Evolutionary conservation across 2,888 invertebrate species (phyloP).

Genomic region (Hirtodrosophila cameraria): DNA sequence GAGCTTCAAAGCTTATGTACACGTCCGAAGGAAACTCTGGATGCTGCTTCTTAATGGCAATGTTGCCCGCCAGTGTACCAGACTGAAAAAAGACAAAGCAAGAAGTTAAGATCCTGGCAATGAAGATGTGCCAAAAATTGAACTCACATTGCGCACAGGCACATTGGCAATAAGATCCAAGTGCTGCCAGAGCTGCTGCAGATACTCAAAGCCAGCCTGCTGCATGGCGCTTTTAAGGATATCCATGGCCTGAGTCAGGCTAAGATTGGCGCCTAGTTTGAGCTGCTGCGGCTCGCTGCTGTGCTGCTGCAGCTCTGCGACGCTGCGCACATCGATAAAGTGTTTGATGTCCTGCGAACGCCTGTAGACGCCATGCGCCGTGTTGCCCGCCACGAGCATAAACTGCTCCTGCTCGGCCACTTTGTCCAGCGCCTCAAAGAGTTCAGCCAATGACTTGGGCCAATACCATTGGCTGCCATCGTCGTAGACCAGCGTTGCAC

Average conservation of each 20-base stretch:
- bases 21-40: conserved; percentile 90
- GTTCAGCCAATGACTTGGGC: conserved; percentile 64
- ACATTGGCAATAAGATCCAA: conserved; percentile 88
- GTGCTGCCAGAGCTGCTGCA: conserved; percentile 85
- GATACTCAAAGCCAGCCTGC: conserved; percentile 85
- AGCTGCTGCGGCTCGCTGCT: conserved; percentile 71
- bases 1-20: conserved; percentile 85
- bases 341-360: conserved; percentile 81
- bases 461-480: conserved; percentile 80
- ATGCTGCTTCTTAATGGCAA: conserved; percentile 88
- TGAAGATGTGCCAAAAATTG: neutral
- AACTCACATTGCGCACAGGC: conserved; percentile 88
- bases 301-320: conserved; percentile 86
- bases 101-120: too few species aligned
- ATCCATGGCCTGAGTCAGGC: conserved; percentile 85
- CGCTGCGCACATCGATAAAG: conserved; percentile 87
- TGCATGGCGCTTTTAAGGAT: conserved; percentile 77
- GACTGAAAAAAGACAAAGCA: conserved; percentile 82
- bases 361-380: conserved; percentile 88
- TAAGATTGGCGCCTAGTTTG: conserved; percentile 83
- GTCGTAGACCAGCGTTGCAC: conserved; percentile 28
- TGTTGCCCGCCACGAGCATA: conserved; percentile 90
- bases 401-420: conserved; percentile 84
- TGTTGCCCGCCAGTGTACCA: conserved; percentile 89
- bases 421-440: conserved; percentile 81